Evolutionary conservation across 1,140 invertebrate genomes (phyloP), one percentile per base, ranked within the genome.

Genomic region (Bombus balteatus): DNA sequence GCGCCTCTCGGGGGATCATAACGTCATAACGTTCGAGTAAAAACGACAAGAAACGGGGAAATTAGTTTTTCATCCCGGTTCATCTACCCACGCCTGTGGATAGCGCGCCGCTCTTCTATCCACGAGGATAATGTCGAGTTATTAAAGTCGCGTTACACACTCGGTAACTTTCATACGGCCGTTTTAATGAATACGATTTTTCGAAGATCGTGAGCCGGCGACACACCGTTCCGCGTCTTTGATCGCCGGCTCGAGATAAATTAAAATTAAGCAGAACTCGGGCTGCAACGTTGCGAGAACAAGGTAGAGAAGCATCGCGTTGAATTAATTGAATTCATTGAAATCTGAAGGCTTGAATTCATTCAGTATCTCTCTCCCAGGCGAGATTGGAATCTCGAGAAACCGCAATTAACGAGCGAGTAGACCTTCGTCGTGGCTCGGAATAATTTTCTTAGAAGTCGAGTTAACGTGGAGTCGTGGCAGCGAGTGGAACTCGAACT

Each of bases 61-160:
- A 88, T 88, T 86, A 88, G 83, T 78, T 85, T 86, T 86, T 86
- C 73, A 88, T 82, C 47, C 66, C 53, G 32, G 84, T 59, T 65
- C 87, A 76, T 79, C 81, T 80, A 86, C n/a, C 57, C 28, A 53
- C 59, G 43, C 77, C n/a, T 9, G 57, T 71, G 59, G 28, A 37
- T 43, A 59, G 34, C 66, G 15, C 65, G 65, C n/a, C 47, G 12
- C 5, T n/a, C n/a, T 18, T 37, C 72, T 66, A 25, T 43, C 53
- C 32, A 22, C 66, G 25, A 22, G 66, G 41, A 71, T 71, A 79
- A 79, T 34, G 75, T n/a, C 68, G 47, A 85, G 77, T 85, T 85
- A 85, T 85, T 85, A 79, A 85, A 83, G 43, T 83, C 82, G 74
- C 82, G 74, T 83, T 83, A 78, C n/a, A 78, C 37, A 78, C 74